Conservation (phyloP, 2,113 vertebrate genomes). For the Electrona antarctica region DNA sequence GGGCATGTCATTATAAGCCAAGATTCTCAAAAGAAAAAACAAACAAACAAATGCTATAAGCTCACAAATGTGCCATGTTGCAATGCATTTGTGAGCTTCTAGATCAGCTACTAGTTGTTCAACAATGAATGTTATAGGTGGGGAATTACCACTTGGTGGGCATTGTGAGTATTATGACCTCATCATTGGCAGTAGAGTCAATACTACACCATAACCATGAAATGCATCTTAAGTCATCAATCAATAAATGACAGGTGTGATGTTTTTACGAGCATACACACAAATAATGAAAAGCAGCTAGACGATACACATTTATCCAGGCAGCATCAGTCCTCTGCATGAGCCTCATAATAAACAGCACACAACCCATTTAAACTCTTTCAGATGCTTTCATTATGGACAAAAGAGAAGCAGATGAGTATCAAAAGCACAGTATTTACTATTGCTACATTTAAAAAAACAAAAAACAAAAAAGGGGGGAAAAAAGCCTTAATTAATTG, state of each 20-base stretch:
- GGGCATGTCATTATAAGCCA: too few relatives aligned
- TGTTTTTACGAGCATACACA: neutral
- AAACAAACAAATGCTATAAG: neutral
- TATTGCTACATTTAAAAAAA: slow-evolving; percentile 9
- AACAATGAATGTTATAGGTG: too few relatives aligned
- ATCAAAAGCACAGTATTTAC: slow-evolving; percentile 8
- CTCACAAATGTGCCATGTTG: neutral
- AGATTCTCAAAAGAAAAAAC: too few relatives aligned
- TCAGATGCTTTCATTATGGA: slow-evolving; percentile 28
- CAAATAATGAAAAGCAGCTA: neutral
- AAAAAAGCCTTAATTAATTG: slow-evolving; percentile 1
- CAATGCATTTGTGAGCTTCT: neutral
- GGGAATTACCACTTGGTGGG: too few relatives aligned
- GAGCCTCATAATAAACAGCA: slow-evolving; percentile 6
- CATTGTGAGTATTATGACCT: neutral
- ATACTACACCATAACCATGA: neutral
- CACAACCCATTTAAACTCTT: slow-evolving; percentile 29
- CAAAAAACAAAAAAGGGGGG: neutral
- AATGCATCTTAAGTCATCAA: neutral
- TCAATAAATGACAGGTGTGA: neutral
- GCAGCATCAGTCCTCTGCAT: slow-evolving; percentile 1
- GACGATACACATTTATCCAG: neutral
- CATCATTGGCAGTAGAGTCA: neutral
- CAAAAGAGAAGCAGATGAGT: slow-evolving; percentile 15
- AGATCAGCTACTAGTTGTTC: too few relatives aligned